Conservation (phyloP, 2,797 vertebrate species). For the Sebastes steindachneri region DNA sequence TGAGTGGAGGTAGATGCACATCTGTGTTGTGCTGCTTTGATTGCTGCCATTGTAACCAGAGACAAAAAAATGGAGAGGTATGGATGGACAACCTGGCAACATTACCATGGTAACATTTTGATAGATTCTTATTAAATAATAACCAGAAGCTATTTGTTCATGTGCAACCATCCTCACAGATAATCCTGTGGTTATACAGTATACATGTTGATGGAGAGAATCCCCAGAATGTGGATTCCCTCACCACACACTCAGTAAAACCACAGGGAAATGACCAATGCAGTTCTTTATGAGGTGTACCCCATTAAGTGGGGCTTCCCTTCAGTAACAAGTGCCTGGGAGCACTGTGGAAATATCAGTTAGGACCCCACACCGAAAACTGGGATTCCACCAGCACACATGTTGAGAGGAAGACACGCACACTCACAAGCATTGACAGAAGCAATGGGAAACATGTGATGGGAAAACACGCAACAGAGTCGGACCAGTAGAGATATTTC, state of each 20-base stretch:
- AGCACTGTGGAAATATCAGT: slow-evolving; percentile 60
- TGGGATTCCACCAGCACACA: slow-evolving; percentile 33
- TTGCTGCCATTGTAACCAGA: too few relatives aligned
- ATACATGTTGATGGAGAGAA: background rate
- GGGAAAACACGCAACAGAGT: background rate
- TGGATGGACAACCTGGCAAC: too few relatives aligned
- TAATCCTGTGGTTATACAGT: background rate
- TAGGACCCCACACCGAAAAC: slow-evolving; percentile 65
- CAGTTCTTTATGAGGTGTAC: slow-evolving; percentile 55
- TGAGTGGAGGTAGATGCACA: too few relatives aligned
- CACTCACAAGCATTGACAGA: background rate
- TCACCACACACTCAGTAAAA: slow-evolving; percentile 8
- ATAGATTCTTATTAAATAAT: background rate
- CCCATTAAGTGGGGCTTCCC: slow-evolving; percentile 60
- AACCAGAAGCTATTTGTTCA: background rate
- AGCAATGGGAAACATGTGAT: slow-evolving; percentile 9
- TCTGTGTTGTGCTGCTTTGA: too few relatives aligned
- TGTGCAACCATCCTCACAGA: background rate
- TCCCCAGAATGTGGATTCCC: background rate
- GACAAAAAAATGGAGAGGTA: too few relatives aligned
- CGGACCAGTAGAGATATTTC: background rate
- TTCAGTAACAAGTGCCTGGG: slow-evolving; percentile 49
- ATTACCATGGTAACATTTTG: too few relatives aligned
- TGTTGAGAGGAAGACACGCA: slow-evolving; percentile 16
- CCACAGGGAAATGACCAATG: slow-evolving; percentile 1